Evolutionary conservation across 2,113 vertebrate genomes (phyloP), one percentile per base, ranked within the genome.

Genomic region (Murina feae): DNA sequence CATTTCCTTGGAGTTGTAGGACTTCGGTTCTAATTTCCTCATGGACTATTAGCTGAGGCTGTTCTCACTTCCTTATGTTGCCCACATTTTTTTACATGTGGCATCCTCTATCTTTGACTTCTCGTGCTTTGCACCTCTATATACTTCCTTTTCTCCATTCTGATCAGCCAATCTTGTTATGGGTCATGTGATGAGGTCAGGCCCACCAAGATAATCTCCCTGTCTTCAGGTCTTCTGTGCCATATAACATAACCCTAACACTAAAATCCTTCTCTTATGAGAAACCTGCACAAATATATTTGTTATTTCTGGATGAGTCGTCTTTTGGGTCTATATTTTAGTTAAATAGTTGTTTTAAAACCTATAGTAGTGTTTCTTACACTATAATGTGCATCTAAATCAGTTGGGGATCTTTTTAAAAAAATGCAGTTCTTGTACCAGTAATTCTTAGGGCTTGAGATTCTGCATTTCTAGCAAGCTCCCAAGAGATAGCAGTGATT

Each of bases 111-210:
- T 81, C 21, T 76, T 76, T 51, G 28, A 83, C 23, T 74, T 42
- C 51, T 42, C 28, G 1, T 89, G 39, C 58, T 69, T 55, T 90
- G n/a, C 32, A 58, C 71, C 25, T 92, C 66, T 90, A 23, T 35
- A 95, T 92, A 21, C 49, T 96, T 92, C 9, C 6, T 78, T 88
- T 85, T 88, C 49, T 94, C 44, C 28, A 90, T 60, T 60, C 58
- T 60, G 28, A 2, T 17, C 53, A 88, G 55, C 47, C n/a, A 39
- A n/a, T 63, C 18, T 63, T n/a, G 84, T 49, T 66, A 20, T n/a
- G 74, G 60, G 8, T 95, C 47, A 23, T 93, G 25, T 76, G 35
- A 85, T 91, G 55, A 21, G 32, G 42, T 85, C 49, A 66, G 37
- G 60, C 35, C 32, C 10, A 69, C 4, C 21, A 42, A 55, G 49